These are phyloP conservation scores for Alexandromys fortis DNA, from an alignment of 2,113 vertebrate genomes.

Conservation along the genomic window DNA sequence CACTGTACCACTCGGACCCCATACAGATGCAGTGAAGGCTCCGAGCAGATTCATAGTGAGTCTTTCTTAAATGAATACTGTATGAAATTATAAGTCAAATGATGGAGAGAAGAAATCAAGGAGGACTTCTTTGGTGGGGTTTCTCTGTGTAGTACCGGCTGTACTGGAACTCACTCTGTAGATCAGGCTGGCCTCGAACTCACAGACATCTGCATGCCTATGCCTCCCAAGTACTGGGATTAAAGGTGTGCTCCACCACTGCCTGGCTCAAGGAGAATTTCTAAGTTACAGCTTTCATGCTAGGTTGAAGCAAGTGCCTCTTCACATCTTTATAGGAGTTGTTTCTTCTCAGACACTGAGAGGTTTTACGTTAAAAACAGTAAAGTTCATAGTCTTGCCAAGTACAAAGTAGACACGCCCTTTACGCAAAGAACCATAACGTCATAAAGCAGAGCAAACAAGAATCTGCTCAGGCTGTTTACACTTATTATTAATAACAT, in stretches of 20 bases:
- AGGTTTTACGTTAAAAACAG: slow-evolving; percentile 7
- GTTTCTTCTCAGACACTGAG: neutral
- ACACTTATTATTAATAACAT: slow-evolving; percentile 11
- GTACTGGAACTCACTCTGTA: too few species aligned
- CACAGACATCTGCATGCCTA: too few species aligned
- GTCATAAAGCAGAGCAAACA: slow-evolving; percentile 34
- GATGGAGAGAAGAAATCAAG: slow-evolving; percentile 35
- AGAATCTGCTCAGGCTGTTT: slow-evolving; percentile 29
- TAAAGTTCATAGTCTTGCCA: neutral
- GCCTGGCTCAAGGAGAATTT: neutral
- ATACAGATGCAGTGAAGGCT: neutral
- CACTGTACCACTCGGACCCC: neutral
- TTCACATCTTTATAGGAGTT: neutral
- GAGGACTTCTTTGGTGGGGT: neutral
- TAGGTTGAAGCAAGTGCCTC: neutral
- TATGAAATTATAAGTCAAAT: slow-evolving; percentile 6
- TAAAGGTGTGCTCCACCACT: too few species aligned
- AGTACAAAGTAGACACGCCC: neutral
- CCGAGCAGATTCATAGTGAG: slow-evolving; percentile 8
- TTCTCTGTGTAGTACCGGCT: too few species aligned
- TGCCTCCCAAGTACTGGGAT: too few species aligned
- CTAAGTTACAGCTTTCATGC: slow-evolving; percentile 25
- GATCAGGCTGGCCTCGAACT: too few species aligned
- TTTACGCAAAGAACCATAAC: neutral
- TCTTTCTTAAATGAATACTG: neutral